These are phyloP conservation scores for Melanotaenia pygmaea DNA, from an alignment of 2,797 vertebrate genomes.

Conservation along the genomic window DNA sequence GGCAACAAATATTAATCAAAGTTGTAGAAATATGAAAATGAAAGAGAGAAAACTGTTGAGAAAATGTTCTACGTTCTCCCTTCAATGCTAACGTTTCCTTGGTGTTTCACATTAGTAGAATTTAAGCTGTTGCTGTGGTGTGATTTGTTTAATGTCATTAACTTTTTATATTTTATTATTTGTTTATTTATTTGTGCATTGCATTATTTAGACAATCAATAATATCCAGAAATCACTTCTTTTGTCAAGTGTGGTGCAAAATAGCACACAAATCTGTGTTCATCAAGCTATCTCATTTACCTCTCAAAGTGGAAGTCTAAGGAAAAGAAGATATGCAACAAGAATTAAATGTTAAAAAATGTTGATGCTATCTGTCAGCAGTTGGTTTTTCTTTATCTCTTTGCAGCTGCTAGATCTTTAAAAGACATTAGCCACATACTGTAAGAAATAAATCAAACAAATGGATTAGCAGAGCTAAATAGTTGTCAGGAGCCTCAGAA, in stretches of 20 bases:
- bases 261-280: conserved; percentile 69
- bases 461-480: conserved; percentile 82
- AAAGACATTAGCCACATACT: conserved; percentile 79
- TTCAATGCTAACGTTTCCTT: conserved; percentile 39
- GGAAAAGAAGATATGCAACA: conserved; percentile 67
- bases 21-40: conserved; percentile 6
- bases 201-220: conserved; percentile 72
- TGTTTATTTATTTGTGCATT: conserved; percentile 32
- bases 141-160: conserved; percentile 70
- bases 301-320: conserved; percentile 72
- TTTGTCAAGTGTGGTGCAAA: conserved; percentile 64
- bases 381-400: conserved; percentile 76
- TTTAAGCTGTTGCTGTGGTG: conserved; percentile 60
- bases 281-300: conserved; percentile 77
- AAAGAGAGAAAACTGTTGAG: conserved; percentile 7
- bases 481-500: conserved; percentile 78
- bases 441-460: conserved; percentile 84
- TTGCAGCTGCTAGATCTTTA: conserved; percentile 75
- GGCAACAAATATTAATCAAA: conserved; percentile 16
- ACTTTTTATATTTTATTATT: neutral
- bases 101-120: conserved; percentile 32
- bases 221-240: conserved; percentile 74
- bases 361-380: conserved; percentile 76
- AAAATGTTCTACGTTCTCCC: conserved; percentile 42
- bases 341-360: conserved; percentile 71